Base-by-base conservation (phyloP, 2,113 vertebrate genomes). In the Sturnus vulgaris region DNA sequence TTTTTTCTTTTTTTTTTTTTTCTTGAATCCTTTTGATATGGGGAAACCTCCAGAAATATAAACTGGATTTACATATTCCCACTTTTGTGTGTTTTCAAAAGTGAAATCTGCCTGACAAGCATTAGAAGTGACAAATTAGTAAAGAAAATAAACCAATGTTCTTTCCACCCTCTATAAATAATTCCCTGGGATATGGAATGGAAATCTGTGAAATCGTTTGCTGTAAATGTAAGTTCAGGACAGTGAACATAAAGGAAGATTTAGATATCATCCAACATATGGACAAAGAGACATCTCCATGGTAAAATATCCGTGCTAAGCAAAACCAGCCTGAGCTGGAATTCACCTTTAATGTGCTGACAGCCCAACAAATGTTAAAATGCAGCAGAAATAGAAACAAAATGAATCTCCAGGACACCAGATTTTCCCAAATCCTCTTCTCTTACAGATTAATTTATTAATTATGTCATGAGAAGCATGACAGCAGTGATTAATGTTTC, bases 391-490 rank as follows among this genome's bases (percentile, higher is more conserved):
- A 84, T 24, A 86, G 80, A 81, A 42, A 88, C 17, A n/a, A 33
- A 27, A 25, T 0, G 0, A 80, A 73, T 61, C 0, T 3, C 15
- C 1, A 3, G 4, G 17, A 64, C 44, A 57, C 21, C 30, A 28
- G 47, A 47, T 78, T 70, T 57, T 52, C 42, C 35, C 83, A 77
- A 88, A 88, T 73, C 35, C 21, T 77, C 33, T 80, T 88, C 27
- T 90, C 30, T 53, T 19, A 20, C 12, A 44, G 39, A 52, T 86
- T 37, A 70, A 81, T 39, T 14, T 27, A 65, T 78, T 73, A 66
- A 52, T 70, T 75, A 28, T 60, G 10, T 23, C 15, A 92, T 12
- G 22, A 88, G 31, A 33, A 69, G 17, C 3, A 5, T 5, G 19
- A 44, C 6, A 59, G 14, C 23, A 25, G 28, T 12, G n/a, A 88